Evolutionary conservation across 2,797 vertebrate species (phyloP).

Genomic region (Ataeniobius toweri): DNA sequence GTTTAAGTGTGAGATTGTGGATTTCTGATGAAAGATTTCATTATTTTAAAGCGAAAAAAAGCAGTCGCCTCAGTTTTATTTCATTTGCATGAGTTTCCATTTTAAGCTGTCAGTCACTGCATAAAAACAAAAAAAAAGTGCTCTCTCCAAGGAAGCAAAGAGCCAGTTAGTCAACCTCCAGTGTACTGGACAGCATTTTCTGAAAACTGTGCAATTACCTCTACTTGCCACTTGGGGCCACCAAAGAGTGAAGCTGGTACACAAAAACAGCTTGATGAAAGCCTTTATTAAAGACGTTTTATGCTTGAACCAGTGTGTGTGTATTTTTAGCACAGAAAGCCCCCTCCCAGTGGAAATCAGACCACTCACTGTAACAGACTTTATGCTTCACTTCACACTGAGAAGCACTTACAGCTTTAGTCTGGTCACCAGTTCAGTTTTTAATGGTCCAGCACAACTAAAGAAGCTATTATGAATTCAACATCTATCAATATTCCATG

Average conservation of each 20-base stretch:
- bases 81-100: too few relatives aligned
- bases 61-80: too few relatives aligned
- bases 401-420: background rate
- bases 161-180: background rate
- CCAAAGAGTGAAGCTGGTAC: constrained; percentile 40
- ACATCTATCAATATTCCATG: background rate
- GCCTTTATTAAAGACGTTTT: constrained; percentile 1
- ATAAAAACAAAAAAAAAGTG: background rate
- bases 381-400: background rate
- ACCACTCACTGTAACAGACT: background rate
- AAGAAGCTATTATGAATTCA: background rate
- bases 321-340: constrained; percentile 4
- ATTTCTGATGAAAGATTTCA: background rate
- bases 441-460: background rate
- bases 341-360: constrained; percentile 5
- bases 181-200: background rate
- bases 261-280: constrained; percentile 22
- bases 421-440: background rate
- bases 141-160: background rate
- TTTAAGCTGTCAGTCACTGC: background rate
- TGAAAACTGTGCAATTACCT: constrained; percentile 16
- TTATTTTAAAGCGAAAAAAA: background rate
- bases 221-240: constrained; percentile 3
- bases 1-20: background rate
- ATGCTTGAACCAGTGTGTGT: background rate